Base-by-base conservation (phyloP, 2,888 invertebrate genomes). In the Coenonympha glycerion region DNA sequence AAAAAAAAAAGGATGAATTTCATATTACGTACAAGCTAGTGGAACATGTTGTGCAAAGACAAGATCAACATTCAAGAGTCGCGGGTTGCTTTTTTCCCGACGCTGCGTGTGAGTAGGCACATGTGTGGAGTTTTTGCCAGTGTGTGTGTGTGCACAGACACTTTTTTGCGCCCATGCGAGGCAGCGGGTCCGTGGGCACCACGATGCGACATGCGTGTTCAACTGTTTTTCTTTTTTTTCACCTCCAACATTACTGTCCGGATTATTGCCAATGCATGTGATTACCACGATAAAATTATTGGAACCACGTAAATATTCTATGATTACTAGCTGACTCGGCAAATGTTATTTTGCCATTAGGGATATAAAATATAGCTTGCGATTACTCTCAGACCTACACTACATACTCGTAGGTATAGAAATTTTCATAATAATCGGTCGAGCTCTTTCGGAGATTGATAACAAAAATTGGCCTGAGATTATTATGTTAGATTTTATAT, bases 51-150 rank as follows among this genome's bases (percentile, higher is more conserved):
- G 49, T 47, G 47, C 49, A 47, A 57, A 50, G 50, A 52, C 41
- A 52, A 55, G 31, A 49, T 39, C 47, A 46, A 45, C 33, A 46
- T 42, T 53, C 33, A 46, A 45, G 39, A 46, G 46, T 53, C 33
- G 42, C 53, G 68, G 64, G 65, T 65, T 60, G 63, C 66, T 78
- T 80, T 79, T 81, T 80, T 71, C 70, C 63, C 61, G 58, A 64
- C 76, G 66, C 66, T 76, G 79, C 76, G 76, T 79, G 78, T 75
- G 79, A 79, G 78, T 75, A 79, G 79, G 72, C 79, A 79, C 85
- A 85, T 82, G 77, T 81, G 82, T 72, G 64, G 63, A 66, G 73
- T 75, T 75, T 76, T 75, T 72, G 64, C 63, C 60, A 51, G 50
- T 64, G 61, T 69, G 62, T 73, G 70, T 70, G 71, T 62, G 48